A percentile compares a stretch with the other conserved stretches of the same genome.
Evolutionary conservation across 2,797 vertebrate genomes (phyloP).

Genomic region (Siniperca obscura): DNA sequence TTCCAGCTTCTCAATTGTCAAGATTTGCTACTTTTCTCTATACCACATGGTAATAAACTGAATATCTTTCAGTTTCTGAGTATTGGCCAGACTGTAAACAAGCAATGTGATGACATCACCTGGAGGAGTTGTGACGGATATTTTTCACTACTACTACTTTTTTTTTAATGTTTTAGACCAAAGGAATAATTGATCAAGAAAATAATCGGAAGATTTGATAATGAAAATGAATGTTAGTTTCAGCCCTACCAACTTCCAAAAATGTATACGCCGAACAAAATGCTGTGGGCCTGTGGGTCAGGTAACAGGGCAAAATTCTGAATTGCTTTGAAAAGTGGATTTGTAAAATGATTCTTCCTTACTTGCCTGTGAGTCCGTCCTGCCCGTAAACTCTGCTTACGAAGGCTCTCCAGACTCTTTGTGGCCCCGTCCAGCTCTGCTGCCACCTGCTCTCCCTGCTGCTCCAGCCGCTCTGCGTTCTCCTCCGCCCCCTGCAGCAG

Average conservation of each 20-base stretch:
- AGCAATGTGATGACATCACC: too few relatives aligned
- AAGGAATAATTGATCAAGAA: neutral
- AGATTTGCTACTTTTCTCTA: too few relatives aligned
- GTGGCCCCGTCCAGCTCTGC: conserved; percentile 44
- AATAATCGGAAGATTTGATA: neutral
- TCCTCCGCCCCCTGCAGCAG: conserved; percentile 62
- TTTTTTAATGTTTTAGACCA: neutral
- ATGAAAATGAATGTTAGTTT: neutral
- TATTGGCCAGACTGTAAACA: too few relatives aligned
- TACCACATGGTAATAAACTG: neutral
- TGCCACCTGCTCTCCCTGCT: conserved; percentile 35
- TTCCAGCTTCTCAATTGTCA: too few relatives aligned
- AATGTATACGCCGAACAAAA: neutral
- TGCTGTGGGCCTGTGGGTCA: neutral
- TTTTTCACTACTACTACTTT: too few relatives aligned
- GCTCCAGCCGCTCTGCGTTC: conserved; percentile 44
- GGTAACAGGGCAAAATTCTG: neutral
- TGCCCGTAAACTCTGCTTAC: conserved; percentile 33
- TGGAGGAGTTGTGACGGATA: too few relatives aligned
- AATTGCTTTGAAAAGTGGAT: neutral
- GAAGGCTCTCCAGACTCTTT: conserved; percentile 49
- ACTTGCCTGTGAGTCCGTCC: conserved; percentile 64
- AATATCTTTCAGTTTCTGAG: neutral
- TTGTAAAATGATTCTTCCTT: conserved; percentile 13
- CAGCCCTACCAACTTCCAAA: neutral